Conservation (phyloP, 2,888 invertebrate species). For the Pedicia rivosa region DNA sequence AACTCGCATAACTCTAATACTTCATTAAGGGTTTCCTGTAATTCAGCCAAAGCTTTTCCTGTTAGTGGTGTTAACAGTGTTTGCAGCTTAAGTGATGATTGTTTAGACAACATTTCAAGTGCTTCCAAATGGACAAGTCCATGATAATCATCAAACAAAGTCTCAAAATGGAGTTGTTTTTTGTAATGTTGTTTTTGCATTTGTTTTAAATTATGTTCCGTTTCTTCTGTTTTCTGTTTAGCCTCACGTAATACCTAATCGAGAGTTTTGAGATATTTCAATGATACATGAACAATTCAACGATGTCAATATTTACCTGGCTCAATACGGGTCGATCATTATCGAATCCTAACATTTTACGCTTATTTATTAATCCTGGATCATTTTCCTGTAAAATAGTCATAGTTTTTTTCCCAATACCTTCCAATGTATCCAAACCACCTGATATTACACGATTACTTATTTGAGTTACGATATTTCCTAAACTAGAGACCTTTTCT, state of each 20-base stretch:
- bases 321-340: constrained; percentile 23
- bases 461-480: constrained; percentile 19
- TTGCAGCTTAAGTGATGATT: constrained; percentile 58
- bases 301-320: constrained; percentile 16
- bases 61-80: constrained; percentile 39
- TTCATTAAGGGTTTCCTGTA: constrained; percentile 62
- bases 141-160: constrained; percentile 75
- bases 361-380: constrained; percentile 61
- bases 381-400: constrained; percentile 85
- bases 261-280: too few species aligned
- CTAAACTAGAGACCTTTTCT: constrained; percentile 1
- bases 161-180: constrained; percentile 51
- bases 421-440: constrained; percentile 76
- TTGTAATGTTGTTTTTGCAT: constrained; percentile 22
- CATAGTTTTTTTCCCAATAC: constrained; percentile 90
- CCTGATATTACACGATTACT: constrained; percentile 60
- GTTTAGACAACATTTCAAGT: constrained; percentile 74
- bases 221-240: constrained; percentile 42
- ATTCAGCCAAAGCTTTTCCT: constrained; percentile 41
- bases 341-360: constrained; percentile 32
- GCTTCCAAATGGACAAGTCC: constrained; percentile 82
- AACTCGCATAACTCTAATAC: constrained; percentile 64
- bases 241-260: constrained; percentile 52
- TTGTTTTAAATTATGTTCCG: constrained; percentile 22
- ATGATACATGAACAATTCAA: background rate